A percentile compares a stretch with the other conserved stretches of the same genome.
phyloP scores from a whole-genome alignment of 2,113 vertebrate genomes.

The Colossoma macropomum region DNA sequence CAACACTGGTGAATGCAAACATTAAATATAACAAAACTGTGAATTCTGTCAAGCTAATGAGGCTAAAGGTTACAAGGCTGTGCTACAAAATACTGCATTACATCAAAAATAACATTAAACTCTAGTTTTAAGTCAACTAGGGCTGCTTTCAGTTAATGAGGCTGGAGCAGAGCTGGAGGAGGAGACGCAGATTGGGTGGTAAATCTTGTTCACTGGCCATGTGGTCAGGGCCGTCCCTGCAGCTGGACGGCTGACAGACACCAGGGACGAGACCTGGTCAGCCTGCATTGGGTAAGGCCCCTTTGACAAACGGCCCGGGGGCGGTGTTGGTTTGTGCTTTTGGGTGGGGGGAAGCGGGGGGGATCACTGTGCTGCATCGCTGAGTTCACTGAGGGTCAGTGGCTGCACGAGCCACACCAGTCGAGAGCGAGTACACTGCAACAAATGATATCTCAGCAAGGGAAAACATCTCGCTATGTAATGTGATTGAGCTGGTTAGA shows the following conservation, averaged over 20 bases:
- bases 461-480: background rate
- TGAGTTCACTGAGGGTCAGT: background rate
- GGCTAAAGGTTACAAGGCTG: too few relatives aligned
- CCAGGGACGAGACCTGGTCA: slow-evolving; percentile 3
- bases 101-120: too few relatives aligned
- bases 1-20: too few relatives aligned
- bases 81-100: too few relatives aligned
- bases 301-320: background rate
- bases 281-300: background rate
- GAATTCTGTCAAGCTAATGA: too few relatives aligned
- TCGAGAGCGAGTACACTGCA: background rate
- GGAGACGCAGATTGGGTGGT: background rate
- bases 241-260: slow-evolving; percentile 1
- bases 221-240: background rate
- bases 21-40: too few relatives aligned
- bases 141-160: background rate
- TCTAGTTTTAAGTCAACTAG: background rate
- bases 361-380: background rate
- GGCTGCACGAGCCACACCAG: background rate
- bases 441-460: background rate
- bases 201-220: background rate
- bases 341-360: background rate
- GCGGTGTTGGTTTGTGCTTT: background rate
- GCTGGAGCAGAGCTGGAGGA: background rate
- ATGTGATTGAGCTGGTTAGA: background rate